Evolutionary conservation across 2,888 invertebrate genomes (phyloP), one percentile per base, ranked within the genome.

Genomic region (Sesamia inferens): DNA sequence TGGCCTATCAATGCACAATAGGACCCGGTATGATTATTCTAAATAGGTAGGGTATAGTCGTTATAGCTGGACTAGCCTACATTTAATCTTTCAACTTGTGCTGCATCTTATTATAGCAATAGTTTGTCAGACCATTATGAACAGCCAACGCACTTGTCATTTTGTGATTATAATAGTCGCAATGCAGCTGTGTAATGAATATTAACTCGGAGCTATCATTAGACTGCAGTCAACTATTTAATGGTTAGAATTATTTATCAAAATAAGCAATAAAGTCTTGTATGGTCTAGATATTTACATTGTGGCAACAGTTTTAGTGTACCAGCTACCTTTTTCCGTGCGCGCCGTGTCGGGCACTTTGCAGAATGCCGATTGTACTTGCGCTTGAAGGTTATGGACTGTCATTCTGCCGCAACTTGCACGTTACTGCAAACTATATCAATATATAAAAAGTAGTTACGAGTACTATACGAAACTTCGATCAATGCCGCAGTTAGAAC

Each of bases 1-100:
- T 74, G 77, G 84, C 75, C 74, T 81, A 81, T 79, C 47, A 72
- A 82, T 79, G 76, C 84, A 84, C 84, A 55, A 84, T 84, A 84
- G 67, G 67, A 74, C 65, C 67, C 14, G 22, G 39, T 76, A 81
- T 48, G 57, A 68, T 66, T 58, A 82, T 68, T 73, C 66, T 68
- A 51, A 58, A 68, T 79, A 61, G 3, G 14, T 81, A 79, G 71
- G 48, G 22, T 13, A 44, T 73, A 81, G 73, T 63, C 54, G 24
- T 58, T 72, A 42, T 69, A 78, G 54, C 69, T 78, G 47, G n/a
- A 82, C 59, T 79, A 82, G 71, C 39, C 67, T 73, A 63, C 48
- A 48, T 69, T 80, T 55, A 57, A 61, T 68, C 54, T 77, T 59
- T 70, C 31, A 71, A 70, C 57, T 65, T 73, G 31, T 68, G 57